Evolutionary conservation across 1,140 invertebrate genomes (phyloP), one percentile per base, ranked within the genome.

Genomic region (Drosophila sechellia): DNA sequence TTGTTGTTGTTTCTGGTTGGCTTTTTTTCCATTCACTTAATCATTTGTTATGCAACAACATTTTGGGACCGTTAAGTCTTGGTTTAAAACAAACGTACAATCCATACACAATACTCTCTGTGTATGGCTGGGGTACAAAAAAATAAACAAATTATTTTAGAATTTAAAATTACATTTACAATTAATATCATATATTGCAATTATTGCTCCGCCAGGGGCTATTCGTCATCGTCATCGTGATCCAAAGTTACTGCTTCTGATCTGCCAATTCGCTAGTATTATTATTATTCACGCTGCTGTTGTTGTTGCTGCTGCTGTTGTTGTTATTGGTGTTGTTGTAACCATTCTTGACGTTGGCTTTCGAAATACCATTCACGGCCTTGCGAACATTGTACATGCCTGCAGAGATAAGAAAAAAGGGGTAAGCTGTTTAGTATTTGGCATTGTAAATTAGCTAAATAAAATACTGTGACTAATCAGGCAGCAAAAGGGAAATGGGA

Each of bases 131-230:
- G 40, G 52, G 60, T 46, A 79, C 55, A 81, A 37, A 84, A 79
- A 80, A 79, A 79, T 77, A 87, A 57, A 86, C 63, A 86, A 86
- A 75, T 78, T 66, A 87, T 45, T 56, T 70, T 60, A 60, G 58
- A 87, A 72, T 70, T 70, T 77, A 81, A 78, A 60, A 86, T 64
- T 71, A 77, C 50, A 35, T 74, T 60, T 73, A 78, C 63, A 86
- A 77, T 85, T 78, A 81, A 86, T 86, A 86, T 86, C 70, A 81
- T 66, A 66, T 86, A 86, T 86, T 86, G 83, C 81, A 72, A 54
- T 74, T 80, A 25, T 85, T 80, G 56, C 55, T 63, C 43, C 37
- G 22, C 49, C 40, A 63, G 55, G 35, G n/a, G 45, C 69, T 31
- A 15, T 43, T 43, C 17, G 42, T 4, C 42, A 20, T 49, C 40